These are phyloP conservation scores for Phasianus colchicus DNA, from an alignment of 2,113 vertebrate species.

Conservation along the genomic window DNA sequence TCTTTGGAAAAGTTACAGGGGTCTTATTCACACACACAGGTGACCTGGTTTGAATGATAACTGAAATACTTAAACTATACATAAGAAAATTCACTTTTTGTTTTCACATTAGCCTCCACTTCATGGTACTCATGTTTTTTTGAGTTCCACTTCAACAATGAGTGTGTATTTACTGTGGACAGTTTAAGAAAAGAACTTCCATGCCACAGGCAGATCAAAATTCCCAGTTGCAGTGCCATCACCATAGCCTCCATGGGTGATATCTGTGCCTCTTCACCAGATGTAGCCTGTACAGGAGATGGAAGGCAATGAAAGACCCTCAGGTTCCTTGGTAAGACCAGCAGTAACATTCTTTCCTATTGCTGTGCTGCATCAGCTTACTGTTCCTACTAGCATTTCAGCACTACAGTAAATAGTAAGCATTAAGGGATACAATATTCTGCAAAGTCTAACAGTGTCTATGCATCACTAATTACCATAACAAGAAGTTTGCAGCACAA, in stretches of 20 bases:
- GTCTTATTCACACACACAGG: slow-evolving; percentile 23
- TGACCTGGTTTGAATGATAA: slow-evolving; percentile 45
- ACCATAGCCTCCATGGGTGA: neutral
- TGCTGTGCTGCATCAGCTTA: neutral
- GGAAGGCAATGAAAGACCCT: neutral
- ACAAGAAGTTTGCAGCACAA: slow-evolving; percentile 20
- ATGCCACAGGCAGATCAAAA: neutral
- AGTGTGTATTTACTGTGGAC: neutral
- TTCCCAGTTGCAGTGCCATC: neutral
- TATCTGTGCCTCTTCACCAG: neutral
- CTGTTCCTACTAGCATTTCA: neutral
- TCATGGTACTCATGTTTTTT: neutral
- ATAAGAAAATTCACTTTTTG: neutral
- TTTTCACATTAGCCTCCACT: neutral
- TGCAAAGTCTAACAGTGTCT: slow-evolving; percentile 38
- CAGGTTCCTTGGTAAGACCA: neutral
- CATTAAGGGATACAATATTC: slow-evolving; percentile 33
- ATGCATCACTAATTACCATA: slow-evolving; percentile 59
- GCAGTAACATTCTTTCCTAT: neutral
- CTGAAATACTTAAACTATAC: neutral
- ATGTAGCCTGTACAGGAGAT: neutral
- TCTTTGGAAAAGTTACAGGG: neutral
- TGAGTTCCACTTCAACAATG: neutral
- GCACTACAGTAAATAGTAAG: slow-evolving; percentile 9
- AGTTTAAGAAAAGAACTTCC: neutral